These are phyloP conservation scores for Cloeon dipterum DNA, from an alignment of 2,888 invertebrate species.

Conservation along the genomic window DNA sequence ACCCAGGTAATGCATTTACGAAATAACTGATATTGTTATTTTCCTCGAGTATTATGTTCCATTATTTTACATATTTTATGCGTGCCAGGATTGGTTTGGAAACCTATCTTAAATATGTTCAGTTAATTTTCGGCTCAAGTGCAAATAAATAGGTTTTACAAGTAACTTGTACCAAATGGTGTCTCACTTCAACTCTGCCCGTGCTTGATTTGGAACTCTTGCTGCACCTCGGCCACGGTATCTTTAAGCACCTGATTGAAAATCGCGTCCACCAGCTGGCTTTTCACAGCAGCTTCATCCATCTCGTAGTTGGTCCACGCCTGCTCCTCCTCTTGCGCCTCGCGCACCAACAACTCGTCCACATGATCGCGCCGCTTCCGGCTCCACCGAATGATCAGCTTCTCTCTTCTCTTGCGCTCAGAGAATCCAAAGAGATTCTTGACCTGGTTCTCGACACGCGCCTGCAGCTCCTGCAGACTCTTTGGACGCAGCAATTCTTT, in stretches of 20 bases:
- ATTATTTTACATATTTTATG: too few species aligned
- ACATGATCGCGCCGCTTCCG: slow-evolving; percentile 42
- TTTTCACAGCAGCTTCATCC: slow-evolving; percentile 44
- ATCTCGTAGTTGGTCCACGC: slow-evolving; percentile 50
- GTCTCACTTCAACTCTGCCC: too few species aligned
- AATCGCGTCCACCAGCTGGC: slow-evolving; percentile 26
- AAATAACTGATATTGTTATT: too few species aligned
- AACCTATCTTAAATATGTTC: too few species aligned
- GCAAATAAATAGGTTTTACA: too few species aligned
- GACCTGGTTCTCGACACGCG: slow-evolving; percentile 24
- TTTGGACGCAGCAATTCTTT: slow-evolving; percentile 11
- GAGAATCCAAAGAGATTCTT: slow-evolving; percentile 27
- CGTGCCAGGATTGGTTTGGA: too few species aligned
- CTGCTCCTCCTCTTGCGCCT: slow-evolving; percentile 43
- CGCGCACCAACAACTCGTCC: slow-evolving; percentile 43
- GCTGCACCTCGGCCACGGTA: slow-evolving; percentile 13
- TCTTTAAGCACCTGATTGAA: slow-evolving; percentile 27
- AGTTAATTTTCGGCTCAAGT: too few species aligned
- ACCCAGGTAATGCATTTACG: too few species aligned
- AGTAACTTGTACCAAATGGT: too few species aligned
- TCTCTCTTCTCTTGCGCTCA: slow-evolving; percentile 25
- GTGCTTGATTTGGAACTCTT: too few species aligned
- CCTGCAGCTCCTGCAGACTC: slow-evolving; percentile 21
- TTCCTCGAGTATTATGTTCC: too few species aligned
- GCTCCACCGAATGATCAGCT: slow-evolving; percentile 33